Evolutionary conservation across 2,113 vertebrate genomes (phyloP), one percentile per base, ranked within the genome.

Genomic region (Phylloscopus trochiloides): DNA sequence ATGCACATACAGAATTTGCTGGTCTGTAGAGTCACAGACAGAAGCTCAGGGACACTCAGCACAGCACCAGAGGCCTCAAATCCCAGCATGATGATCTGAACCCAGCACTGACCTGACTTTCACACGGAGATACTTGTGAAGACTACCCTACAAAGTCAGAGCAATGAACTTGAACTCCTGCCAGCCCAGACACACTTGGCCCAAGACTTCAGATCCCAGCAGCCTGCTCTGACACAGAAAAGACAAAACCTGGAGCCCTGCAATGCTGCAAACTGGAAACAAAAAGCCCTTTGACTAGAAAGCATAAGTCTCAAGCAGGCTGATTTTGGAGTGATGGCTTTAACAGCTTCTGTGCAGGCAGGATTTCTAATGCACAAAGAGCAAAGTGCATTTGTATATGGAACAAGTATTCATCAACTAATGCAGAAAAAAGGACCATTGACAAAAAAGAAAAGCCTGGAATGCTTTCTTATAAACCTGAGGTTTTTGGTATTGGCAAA

Each of bases 41-140:
- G 34, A 73, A 78, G 71, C 62, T 45, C 77, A 36, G 78, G 55
- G 24, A 61, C n/a, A 14, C 47, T 38, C 52, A 58, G 48, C n/a
- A 52, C 55, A 36, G 54, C 34, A 28, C 32, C 71, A 43, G n/a
- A 34, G 14, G 43, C 34, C 12, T 43, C 85, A 48, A 52, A 73
- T 2, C 70, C 66, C 65, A 84, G 0, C 1, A 0, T 3, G n/a
- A 31, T 9, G 2, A 42, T 28, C 51, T 18, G 7, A 84, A 61
- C 17, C 55, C 58, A 86, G 75, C 62, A 17, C 42, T 43, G 70
- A 45, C 32, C 40, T 55, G 22, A 58, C 72, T 59, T 55, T 28
- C 58, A 57, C 38, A 26, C 6, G 1, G 54, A 79, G 52, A 50
- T 17, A 38, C 26, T 55, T 74, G 4, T 67, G 40, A 54, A 73